These are phyloP conservation scores for Maniola hyperantus DNA, from an alignment of 2,888 invertebrate species.

Conservation along the genomic window DNA sequence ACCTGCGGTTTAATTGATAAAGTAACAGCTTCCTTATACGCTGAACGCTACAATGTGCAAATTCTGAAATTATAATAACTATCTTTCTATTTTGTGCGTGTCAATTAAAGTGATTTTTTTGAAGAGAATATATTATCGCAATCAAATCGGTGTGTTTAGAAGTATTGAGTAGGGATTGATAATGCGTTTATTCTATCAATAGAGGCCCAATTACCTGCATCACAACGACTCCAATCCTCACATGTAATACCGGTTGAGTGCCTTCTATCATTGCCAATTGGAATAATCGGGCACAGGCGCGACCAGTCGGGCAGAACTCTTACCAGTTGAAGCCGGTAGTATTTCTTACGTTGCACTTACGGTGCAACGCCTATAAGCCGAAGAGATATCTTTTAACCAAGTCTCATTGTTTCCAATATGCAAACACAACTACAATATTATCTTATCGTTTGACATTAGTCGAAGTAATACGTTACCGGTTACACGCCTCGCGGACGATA, in stretches of 20 bases:
- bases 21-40: not conserved
- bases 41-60: not conserved
- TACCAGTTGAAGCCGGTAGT: constrained; percentile 31
- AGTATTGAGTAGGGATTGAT: constrained; percentile 12
- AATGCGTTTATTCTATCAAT: constrained; percentile 29
- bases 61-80: not conserved
- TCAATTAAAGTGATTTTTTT: not conserved
- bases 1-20: constrained; percentile 23
- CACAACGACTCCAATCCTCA: constrained; percentile 31
- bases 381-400: constrained; percentile 27
- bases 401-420: constrained; percentile 61
- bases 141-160: not conserved
- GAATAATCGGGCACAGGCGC: constrained; percentile 60
- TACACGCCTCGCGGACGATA: constrained; percentile 54
- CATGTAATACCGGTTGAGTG: constrained; percentile 37
- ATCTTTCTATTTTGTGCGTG: not conserved
- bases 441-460: constrained; percentile 72
- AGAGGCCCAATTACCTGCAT: constrained; percentile 33
- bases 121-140: not conserved
- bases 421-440: constrained; percentile 60
- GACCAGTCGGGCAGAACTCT: constrained; percentile 38
- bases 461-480: constrained; percentile 54
- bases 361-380: constrained; percentile 24
- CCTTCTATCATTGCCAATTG: constrained; percentile 56
- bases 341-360: constrained; percentile 31